Evolutionary conservation across 2,113 vertebrate genomes (phyloP).

Genomic region (Poeciliopsis retropinna): DNA sequence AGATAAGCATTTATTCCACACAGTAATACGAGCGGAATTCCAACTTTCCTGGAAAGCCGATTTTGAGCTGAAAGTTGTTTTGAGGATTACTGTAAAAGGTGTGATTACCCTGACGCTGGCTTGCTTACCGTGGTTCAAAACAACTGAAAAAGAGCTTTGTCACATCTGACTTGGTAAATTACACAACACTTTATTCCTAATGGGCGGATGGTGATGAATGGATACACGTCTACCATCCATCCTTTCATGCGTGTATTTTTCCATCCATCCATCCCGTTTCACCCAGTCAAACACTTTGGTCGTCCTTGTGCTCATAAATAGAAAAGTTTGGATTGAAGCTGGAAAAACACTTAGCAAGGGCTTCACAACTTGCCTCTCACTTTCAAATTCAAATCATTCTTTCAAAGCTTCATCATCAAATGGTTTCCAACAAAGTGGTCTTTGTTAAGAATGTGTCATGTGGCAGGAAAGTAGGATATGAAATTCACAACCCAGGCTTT

Average conservation of each 20-base stretch:
- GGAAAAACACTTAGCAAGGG: constrained; percentile 57
- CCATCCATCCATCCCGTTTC: neutral
- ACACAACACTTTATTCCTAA: neutral
- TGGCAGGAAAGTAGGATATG: constrained; percentile 64
- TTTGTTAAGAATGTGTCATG: constrained; percentile 53
- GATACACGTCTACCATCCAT: neutral
- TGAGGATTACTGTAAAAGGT: constrained; percentile 59
- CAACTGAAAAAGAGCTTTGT: constrained; percentile 28
- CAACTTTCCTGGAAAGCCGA: constrained; percentile 66
- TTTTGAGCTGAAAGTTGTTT: constrained; percentile 63
- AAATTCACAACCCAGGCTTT: constrained; percentile 56
- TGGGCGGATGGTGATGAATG: neutral
- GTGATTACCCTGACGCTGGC: constrained; percentile 55
- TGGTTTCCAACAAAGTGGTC: constrained; percentile 54
- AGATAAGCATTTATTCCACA: constrained; percentile 61
- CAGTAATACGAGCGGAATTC: constrained; percentile 64
- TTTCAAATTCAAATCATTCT: constrained; percentile 74
- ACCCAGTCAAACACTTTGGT: neutral
- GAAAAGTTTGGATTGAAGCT: constrained; percentile 57
- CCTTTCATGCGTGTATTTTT: neutral
- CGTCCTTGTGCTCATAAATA: constrained; percentile 28
- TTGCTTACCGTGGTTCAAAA: constrained; percentile 60
- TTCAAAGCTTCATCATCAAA: constrained; percentile 73
- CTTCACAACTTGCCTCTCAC: constrained; percentile 48
- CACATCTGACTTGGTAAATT: constrained; percentile 39